phyloP scores from a whole-genome alignment of 2,888 invertebrate species.

The Muscina levida region DNA sequence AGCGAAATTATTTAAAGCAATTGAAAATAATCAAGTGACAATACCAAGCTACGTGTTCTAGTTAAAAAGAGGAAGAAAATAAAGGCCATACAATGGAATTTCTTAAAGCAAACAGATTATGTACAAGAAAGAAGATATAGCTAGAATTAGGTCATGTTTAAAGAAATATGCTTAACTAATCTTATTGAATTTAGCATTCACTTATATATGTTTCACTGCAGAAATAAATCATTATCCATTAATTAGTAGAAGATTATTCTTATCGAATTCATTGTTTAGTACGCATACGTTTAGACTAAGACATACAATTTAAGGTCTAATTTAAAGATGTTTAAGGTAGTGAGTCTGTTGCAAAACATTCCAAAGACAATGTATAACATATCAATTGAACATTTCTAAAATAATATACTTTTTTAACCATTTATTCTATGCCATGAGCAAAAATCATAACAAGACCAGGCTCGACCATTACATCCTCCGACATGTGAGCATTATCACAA shows the following conservation, averaged over 20 bases:
- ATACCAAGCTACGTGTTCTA: not conserved
- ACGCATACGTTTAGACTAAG: slow-evolving; percentile 26
- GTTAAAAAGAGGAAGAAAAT: slow-evolving; percentile 8
- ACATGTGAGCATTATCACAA: slow-evolving; percentile 97
- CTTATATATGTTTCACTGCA: too few relatives aligned
- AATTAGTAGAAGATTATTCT: slow-evolving; percentile 32
- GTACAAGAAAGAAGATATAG: too few relatives aligned
- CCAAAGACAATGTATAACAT: slow-evolving; percentile 54
- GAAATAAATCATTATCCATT: slow-evolving; percentile 10
- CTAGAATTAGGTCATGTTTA: too few relatives aligned
- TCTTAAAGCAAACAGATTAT: not conserved
- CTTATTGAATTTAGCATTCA: too few relatives aligned
- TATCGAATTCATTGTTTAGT: slow-evolving; percentile 26
- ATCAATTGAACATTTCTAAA: slow-evolving; percentile 45
- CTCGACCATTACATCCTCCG: slow-evolving; percentile 96
- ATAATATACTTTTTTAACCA: slow-evolving; percentile 16
- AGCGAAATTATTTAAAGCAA: not conserved
- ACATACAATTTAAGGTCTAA: slow-evolving; percentile 25
- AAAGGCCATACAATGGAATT: slow-evolving; percentile 39
- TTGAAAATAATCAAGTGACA: slow-evolving; percentile 46
- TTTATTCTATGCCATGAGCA: slow-evolving; percentile 95
- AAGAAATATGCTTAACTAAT: too few relatives aligned
- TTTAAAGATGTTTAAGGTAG: slow-evolving; percentile 23
- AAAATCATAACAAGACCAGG: slow-evolving; percentile 99
- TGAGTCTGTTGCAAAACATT: slow-evolving; percentile 29